Conservation (phyloP, 2,888 invertebrate genomes). For the Tuta absoluta region DNA sequence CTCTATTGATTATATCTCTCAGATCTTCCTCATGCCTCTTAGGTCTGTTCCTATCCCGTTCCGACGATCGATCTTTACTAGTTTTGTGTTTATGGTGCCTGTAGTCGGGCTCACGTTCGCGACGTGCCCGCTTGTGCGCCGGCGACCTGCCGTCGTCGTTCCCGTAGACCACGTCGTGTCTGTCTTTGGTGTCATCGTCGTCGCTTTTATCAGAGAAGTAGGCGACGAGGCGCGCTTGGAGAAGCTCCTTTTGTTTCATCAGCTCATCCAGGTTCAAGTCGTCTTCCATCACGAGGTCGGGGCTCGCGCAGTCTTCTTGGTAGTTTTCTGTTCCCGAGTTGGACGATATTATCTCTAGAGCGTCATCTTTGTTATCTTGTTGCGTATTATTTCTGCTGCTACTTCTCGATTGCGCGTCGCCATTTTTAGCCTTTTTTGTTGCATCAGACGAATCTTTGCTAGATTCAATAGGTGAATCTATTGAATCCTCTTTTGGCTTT, state of each 20-base stretch:
- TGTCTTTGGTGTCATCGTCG: slow-evolving; percentile 59
- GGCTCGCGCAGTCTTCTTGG: slow-evolving; percentile 85
- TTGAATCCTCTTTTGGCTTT: slow-evolving; percentile 42
- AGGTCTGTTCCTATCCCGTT: slow-evolving; percentile 54
- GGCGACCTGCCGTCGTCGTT: slow-evolving; percentile 69
- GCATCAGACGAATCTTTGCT: slow-evolving; percentile 34
- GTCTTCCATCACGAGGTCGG: slow-evolving; percentile 89
- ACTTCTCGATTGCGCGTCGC: slow-evolving; percentile 45
- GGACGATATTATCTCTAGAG: slow-evolving; percentile 85
- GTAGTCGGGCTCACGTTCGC: slow-evolving; percentile 46
- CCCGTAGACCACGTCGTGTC: slow-evolving; percentile 78
- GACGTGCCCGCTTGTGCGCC: slow-evolving; percentile 63
- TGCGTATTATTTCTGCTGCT: slow-evolving; percentile 40
- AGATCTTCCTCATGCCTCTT: slow-evolving; percentile 66
- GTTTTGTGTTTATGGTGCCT: slow-evolving; percentile 63
- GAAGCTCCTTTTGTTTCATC: slow-evolving; percentile 92
- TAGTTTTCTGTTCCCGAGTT: slow-evolving; percentile 84
- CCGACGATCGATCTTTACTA: slow-evolving; percentile 58
- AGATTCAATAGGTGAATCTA: slow-evolving; percentile 39
- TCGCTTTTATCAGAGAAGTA: slow-evolving; percentile 86
- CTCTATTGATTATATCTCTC: slow-evolving; percentile 64
- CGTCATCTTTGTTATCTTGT: slow-evolving; percentile 50
- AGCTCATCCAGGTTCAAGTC: slow-evolving; percentile 93
- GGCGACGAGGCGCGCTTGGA: slow-evolving; percentile 90
- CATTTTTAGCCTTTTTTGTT: slow-evolving; percentile 53